Evolutionary conservation across 2,888 invertebrate genomes (phyloP).

Genomic region (Mythimna vitellina): DNA sequence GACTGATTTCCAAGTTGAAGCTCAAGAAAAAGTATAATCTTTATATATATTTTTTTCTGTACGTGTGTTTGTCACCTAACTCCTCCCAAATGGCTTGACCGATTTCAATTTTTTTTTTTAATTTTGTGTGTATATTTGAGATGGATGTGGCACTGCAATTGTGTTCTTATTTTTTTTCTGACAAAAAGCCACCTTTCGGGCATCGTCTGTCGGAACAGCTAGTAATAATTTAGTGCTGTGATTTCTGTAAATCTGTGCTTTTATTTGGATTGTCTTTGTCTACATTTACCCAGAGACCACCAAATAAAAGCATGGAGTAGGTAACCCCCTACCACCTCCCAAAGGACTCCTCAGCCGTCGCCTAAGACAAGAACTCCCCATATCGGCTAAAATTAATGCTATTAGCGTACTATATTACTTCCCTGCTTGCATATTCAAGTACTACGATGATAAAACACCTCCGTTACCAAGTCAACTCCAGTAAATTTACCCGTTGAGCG

Average conservation of each 20-base stretch:
- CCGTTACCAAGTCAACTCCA: conserved; percentile 69
- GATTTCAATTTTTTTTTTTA: too few relatives aligned
- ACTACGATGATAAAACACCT: conserved; percentile 65
- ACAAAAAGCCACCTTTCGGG: too few relatives aligned
- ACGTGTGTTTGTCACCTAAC: too few relatives aligned
- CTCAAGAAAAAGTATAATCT: neutral
- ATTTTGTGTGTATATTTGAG: too few relatives aligned
- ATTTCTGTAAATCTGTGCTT: neutral
- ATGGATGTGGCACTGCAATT: too few relatives aligned
- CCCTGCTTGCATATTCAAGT: conserved; percentile 51
- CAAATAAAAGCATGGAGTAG: neutral
- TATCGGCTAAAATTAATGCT: conserved; percentile 46
- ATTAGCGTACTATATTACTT: conserved; percentile 50
- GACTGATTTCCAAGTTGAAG: neutral
- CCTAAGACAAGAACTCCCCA: conserved; percentile 42
- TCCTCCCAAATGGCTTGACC: too few relatives aligned
- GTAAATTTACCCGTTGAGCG: conserved; percentile 74
- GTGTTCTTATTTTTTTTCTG: too few relatives aligned
- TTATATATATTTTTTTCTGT: too few relatives aligned
- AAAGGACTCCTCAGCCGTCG: neutral
- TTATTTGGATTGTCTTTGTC: neutral
- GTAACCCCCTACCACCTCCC: neutral
- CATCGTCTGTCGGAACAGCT: too few relatives aligned
- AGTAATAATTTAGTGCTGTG: too few relatives aligned
- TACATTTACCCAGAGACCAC: neutral